phyloP scores from a whole-genome alignment of 2,113 vertebrate genomes.

The Origma solitaria region DNA sequence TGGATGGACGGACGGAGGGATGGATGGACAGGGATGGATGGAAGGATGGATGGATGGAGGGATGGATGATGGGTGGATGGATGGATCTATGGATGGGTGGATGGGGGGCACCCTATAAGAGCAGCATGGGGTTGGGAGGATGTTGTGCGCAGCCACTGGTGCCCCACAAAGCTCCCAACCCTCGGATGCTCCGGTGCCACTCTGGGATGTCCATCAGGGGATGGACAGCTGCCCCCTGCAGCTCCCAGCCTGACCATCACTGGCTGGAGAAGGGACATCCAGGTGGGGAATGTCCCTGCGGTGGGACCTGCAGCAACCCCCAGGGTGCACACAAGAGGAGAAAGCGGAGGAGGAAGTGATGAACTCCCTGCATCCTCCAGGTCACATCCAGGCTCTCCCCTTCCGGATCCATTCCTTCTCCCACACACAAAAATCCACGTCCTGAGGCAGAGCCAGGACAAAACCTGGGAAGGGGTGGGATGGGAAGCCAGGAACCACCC shows the following conservation, averaged over 20 bases:
- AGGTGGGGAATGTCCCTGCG: fast-evolving
- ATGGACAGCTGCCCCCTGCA: not conserved
- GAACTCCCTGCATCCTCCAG: not conserved
- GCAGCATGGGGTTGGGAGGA: not conserved
- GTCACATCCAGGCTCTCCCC: not conserved
- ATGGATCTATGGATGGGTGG: not conserved
- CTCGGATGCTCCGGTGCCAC: fast-evolving
- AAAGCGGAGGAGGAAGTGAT: not conserved
- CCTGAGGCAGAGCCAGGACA: not conserved
- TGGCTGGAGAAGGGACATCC: not conserved
- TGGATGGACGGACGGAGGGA: not conserved
- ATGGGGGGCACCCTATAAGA: not conserved
- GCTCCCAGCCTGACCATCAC: not conserved
- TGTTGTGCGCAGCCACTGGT: not conserved
- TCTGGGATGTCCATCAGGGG: fast-evolving
- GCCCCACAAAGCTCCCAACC: not conserved
- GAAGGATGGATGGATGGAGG: too few relatives aligned
- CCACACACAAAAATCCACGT: fast-evolving
- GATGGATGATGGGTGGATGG: not conserved
- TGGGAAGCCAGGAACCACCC: not conserved
- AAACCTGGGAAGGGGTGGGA: not conserved
- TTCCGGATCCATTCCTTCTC: not conserved
- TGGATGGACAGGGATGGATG: not conserved
- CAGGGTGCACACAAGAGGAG: not conserved
- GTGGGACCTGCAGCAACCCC: not conserved